phyloP scores from a whole-genome alignment of 2,113 vertebrate species.

The Clinocottus analis region DNA sequence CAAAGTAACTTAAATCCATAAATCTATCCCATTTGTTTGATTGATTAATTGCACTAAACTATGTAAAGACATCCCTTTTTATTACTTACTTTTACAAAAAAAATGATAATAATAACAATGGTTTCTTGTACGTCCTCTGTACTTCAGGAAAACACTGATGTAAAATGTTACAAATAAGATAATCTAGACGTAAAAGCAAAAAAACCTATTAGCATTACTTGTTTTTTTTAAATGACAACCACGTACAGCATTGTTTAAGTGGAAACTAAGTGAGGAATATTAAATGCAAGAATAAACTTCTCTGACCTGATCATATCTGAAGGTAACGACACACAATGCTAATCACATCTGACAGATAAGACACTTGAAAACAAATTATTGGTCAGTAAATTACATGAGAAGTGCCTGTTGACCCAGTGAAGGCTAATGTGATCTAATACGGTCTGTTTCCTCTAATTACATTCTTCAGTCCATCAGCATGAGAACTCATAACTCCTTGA shows the following conservation, averaged over 20 bases:
- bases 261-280: not conserved
- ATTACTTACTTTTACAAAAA: not conserved
- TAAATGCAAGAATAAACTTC: slow-evolving; percentile 12
- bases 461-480: slow-evolving; percentile 48
- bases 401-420: slow-evolving; percentile 28
- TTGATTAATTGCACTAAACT: not conserved
- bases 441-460: slow-evolving; percentile 72
- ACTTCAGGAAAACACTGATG: not conserved
- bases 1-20: not conserved
- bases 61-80: not conserved
- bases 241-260: not conserved
- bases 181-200: not conserved
- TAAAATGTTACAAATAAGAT: not conserved
- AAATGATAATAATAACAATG: no score
- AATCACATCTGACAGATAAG: slow-evolving; percentile 23
- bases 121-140: not conserved
- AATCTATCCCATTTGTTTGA: not conserved
- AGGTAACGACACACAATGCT: not conserved
- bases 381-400: slow-evolving; percentile 40
- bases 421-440: slow-evolving; percentile 44
- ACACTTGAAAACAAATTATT: slow-evolving; percentile 45
- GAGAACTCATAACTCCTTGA: slow-evolving; percentile 56
- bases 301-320: not conserved
- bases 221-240: not conserved
- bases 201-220: not conserved